Base-by-base conservation (phyloP, 2,888 invertebrate species). In the Deilephila elpenor region DNA sequence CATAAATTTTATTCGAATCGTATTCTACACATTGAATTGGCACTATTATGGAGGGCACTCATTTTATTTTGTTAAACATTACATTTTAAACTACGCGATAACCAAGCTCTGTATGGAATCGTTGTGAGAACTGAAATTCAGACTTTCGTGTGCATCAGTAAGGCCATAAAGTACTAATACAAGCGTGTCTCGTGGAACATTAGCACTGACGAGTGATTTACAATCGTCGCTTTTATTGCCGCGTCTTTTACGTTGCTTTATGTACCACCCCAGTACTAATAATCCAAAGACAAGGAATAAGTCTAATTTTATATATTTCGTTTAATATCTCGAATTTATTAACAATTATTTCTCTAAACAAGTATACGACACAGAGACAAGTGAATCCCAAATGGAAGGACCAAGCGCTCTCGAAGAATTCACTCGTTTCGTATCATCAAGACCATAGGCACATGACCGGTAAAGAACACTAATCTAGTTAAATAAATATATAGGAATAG, bases 21-120 rank as follows among this genome's bases (percentile, higher is more conserved):
- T 67, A 73, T 19, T 59, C 19, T 86, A 88, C 70, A 87, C 82
- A 84, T 82, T 81, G 85, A 80, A 83, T 93, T 93, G 93, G 93
- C 93, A 93, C 93, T 93, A 93, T 80, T 75, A 87, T 93, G 93
- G 93, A 93, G 92, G 93, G 93, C 87, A 84, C 81, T 87, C 84
- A 87, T 87, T 88, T 83, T 78, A 71, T 59, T 67, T 64, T 71
- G 37, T 61, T 62, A 20, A 60, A 71, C 37, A 59, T 73, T 74
- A 51, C 25, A 51, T 37, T 51, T 64, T 37, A 71, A 37, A 71
- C 51, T 59, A 71, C 59, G 71, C 74, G 20, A 64, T 51, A 29
- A 71, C 67, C 61, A 74, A 73, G 72, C 70, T 73, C 74, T 32
- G 71, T 67, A 71, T 51, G 60, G 60, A 61, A 71, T 60, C 71